Conservation (phyloP, 2,797 vertebrate species). For the Myotis daubentonii region DNA sequence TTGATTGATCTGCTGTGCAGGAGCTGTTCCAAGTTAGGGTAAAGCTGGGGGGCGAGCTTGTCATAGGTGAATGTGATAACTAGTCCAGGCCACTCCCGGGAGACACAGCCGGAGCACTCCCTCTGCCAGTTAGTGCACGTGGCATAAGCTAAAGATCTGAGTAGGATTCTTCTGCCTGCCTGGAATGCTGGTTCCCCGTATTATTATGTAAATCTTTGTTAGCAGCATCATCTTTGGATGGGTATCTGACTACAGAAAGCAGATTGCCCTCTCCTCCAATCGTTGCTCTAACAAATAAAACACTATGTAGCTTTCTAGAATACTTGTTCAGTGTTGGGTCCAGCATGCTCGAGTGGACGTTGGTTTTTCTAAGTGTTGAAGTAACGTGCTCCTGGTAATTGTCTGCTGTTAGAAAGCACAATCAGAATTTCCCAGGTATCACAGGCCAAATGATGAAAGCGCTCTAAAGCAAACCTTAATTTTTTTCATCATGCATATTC, state of each 20-base stretch:
- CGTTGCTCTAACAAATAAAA: conserved; percentile 78
- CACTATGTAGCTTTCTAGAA: conserved; percentile 68
- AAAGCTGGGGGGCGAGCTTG: conserved; percentile 12
- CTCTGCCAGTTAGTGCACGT: conserved; percentile 80
- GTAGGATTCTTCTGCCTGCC: conserved; percentile 72
- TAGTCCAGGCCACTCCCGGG: conserved; percentile 61
- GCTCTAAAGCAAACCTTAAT: conserved; percentile 80
- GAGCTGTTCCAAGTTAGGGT: conserved; percentile 2
- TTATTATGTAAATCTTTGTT: conserved; percentile 86
- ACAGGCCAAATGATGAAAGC: conserved; percentile 77
- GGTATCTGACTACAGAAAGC: conserved; percentile 85
- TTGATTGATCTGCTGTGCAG: conserved; percentile 43
- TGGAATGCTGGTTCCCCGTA: conserved; percentile 80
- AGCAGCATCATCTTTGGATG: conserved; percentile 84
- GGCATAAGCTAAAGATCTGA: conserved; percentile 70
- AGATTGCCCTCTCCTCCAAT: conserved; percentile 82
- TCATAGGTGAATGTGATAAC: conserved; percentile 58
- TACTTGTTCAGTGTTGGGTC: conserved; percentile 82
- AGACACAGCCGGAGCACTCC: conserved; percentile 79
- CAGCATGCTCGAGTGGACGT: conserved; percentile 68
- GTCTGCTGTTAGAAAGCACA: conserved; percentile 52
- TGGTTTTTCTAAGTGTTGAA: conserved; percentile 58
- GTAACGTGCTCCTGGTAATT: conserved; percentile 9
- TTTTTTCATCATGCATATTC: conserved; percentile 87
- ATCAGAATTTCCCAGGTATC: conserved; percentile 60